Evolutionary conservation across 2,888 invertebrate species (phyloP).

Genomic region (Archips crataeganus): DNA sequence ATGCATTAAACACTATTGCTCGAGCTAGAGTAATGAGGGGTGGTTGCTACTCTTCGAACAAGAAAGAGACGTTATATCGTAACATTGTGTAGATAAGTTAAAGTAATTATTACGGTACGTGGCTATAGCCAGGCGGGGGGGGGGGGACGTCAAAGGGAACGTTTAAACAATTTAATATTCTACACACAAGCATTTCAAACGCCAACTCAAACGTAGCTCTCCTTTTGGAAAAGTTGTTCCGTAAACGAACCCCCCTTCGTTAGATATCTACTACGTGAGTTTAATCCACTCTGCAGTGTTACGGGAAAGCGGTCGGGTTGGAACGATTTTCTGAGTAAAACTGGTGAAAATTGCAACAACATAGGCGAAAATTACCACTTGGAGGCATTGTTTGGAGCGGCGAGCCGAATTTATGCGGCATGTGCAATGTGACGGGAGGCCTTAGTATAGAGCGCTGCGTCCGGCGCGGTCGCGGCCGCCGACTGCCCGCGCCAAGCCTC

Average conservation of each 20-base stretch:
- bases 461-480: conserved; percentile 5
- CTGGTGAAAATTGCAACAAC: conserved; percentile 84
- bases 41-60: conserved; percentile 51
- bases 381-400: conserved; percentile 76
- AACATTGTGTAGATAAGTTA: conserved; percentile 71
- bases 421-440: conserved; percentile 63
- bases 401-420: conserved; percentile 70
- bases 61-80: conserved; percentile 59
- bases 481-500: background rate
- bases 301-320: conserved; percentile 65
- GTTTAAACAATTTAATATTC: conserved; percentile 86
- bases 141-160: conserved; percentile 78
- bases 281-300: conserved; percentile 74
- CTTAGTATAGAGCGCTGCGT: background rate
- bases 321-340: conserved; percentile 76
- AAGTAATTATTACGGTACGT: conserved; percentile 77
- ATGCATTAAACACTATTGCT: conserved; percentile 60
- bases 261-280: conserved; percentile 86
- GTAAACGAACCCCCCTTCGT: conserved; percentile 83
- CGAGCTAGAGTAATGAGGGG: conserved; percentile 44
- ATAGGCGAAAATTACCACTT: conserved; percentile 81
- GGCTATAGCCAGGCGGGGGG: conserved; percentile 62
- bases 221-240: conserved; percentile 82
- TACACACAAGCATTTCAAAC: conserved; percentile 82
- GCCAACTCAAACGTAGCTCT: conserved; percentile 80